Base-by-base conservation (phyloP, 2,797 vertebrate species). In the Sarcoramphus papa region DNA sequence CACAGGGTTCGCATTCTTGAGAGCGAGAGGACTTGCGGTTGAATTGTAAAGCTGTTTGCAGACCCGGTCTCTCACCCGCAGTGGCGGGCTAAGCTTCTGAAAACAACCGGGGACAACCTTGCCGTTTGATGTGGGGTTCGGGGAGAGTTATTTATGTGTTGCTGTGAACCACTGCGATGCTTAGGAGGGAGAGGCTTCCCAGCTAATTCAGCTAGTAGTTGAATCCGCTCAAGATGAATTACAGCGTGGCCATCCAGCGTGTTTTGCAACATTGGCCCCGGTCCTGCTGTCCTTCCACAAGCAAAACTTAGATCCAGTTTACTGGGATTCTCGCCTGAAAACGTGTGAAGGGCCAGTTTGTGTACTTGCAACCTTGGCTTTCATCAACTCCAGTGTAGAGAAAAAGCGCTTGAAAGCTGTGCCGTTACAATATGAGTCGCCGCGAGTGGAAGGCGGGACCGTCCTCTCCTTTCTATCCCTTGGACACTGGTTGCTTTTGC, bases 111-210 rank as follows among this genome's bases (percentile, higher is more conserved):
- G 92, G 98, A 97, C 98, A 98, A 98, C 97, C 97, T 97, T 95
- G 93, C 96, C 93, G 35, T 98, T 99, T 98, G 98, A 98, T 98
- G 98, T 98, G 97, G 97, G 97, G 92, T 85, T 93, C 97, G 94
- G 97, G 93, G 96, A 96, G 97, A 85, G 72, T 96, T 98, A 98
- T 98, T 98, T 98, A 98, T 88, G 94, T 89, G 51, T 92, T 81
- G 23, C 83, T 48, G 93, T n/a, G 91, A 81, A 53, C 65, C 56
- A 22, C 25, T 57, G 67, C 33, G 57, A 82, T 65, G 21, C 75
- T 59, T 79, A 2, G 82, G 92, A 80, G 97, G 94, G 97, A 98
- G 98, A 98, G 98, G 98, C 97, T 98, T 98, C 97, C 95, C 96
- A 96, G 97, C 96, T 98, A 96, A 97, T 47, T 95, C 97, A 97